Evolutionary conservation across 1,140 invertebrate genomes (phyloP).

Genomic region (Leptopilina boulardi): DNA sequence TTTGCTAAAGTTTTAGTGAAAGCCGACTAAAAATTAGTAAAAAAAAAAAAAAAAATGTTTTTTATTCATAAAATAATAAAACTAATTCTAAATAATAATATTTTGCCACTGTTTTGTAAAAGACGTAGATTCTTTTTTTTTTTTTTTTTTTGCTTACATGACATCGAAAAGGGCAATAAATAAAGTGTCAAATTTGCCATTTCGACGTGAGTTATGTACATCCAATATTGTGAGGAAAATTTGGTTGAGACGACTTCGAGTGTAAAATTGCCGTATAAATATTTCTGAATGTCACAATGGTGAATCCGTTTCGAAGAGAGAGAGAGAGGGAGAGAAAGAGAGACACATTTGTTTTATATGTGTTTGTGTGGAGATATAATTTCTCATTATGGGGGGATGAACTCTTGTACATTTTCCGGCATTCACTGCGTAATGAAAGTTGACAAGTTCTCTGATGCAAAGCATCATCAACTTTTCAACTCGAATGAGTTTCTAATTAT

Average conservation of each 20-base stretch:
- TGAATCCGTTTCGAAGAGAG: not conserved
- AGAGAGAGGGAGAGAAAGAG: not conserved
- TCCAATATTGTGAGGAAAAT: constrained; percentile 15
- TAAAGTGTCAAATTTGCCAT: constrained; percentile 10
- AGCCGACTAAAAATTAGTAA: no score
- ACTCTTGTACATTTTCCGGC: constrained; percentile 10
- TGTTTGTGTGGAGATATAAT: not conserved
- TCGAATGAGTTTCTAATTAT: constrained; percentile 24
- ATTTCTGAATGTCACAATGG: constrained; percentile 30
- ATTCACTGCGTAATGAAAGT: not conserved
- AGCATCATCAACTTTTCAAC: constrained; percentile 14
- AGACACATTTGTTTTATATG: not conserved
- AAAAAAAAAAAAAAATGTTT: no score
- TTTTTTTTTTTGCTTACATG: not conserved
- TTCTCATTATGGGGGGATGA: constrained; percentile 22
- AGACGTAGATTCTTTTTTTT: no score
- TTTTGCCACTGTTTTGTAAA: no score
- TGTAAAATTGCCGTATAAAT: constrained; percentile 29
- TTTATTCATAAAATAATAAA: no score
- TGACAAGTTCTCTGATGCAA: constrained; percentile 10
- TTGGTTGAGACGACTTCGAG: constrained; percentile 4
- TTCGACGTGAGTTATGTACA: not conserved
- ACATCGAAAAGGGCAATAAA: not conserved
- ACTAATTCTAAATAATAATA: no score
- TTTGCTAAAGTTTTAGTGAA: no score